Base-by-base conservation (phyloP, 2,113 vertebrate genomes). In the Polyodon spathula region DNA sequence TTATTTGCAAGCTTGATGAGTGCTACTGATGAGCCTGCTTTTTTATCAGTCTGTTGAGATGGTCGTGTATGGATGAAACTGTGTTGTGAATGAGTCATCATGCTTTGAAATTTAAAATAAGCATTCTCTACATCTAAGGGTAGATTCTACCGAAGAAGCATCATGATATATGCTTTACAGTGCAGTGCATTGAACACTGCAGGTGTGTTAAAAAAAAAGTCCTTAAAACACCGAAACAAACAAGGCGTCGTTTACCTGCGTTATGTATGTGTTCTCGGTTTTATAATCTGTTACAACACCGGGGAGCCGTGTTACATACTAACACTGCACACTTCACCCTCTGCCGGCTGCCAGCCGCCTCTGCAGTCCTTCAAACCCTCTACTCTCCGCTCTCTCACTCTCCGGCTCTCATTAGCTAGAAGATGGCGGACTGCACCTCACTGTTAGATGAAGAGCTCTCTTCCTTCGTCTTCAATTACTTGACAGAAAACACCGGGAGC, bases 401-500 rank as follows among this genome's bases (percentile, higher is more conserved):
- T 73, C 11, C 75, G 55, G 75, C 63, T 75, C 77, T 85, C 86
- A 88, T 88, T 88, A 84, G 82, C 88, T 90, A 90, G 93, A 97
- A 96, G 92, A 97, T 97, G 94, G 94, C 90, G 91, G 93, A 94
- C 89, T 94, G 93, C 89, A 87, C 89, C 85, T 83, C 90, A 86
- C 88, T 97, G 80, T 90, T 94, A 78, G 93, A 97, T 76, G 94
- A 97, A 71, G 94, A 94, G 84, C 92, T 97, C 77, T 93, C 93
- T 80, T 94, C 93, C 70, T 95, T 95, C 82, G 93, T 96, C 81
- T 95, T 95, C 84, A 95, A 83, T 86, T 96, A 95, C 87, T 86
- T 97, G 83, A 88, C 94, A 73, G 93, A 95, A 86, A 86, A 74
- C 77, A 81, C 85, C 69, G 78, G 74, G 72, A 88, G 90, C 82